These are phyloP conservation scores for Zaprionus lineosus DNA, from an alignment of 2,888 invertebrate genomes.

Conservation along the genomic window DNA sequence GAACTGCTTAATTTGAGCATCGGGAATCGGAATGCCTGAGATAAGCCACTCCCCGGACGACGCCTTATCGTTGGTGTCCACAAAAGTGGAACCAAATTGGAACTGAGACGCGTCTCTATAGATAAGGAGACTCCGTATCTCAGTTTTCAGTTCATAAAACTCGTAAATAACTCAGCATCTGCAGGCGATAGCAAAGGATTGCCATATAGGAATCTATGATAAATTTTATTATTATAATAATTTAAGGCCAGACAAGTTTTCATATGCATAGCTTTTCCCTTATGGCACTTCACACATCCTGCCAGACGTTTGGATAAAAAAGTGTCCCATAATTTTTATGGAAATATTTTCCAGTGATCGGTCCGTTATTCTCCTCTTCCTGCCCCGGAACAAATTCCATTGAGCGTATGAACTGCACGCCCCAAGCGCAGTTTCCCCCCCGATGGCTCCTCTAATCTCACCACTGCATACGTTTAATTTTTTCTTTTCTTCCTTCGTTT, in stretches of 20 bases:
- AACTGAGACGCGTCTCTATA: conserved; percentile 23
- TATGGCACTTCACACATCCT: conserved; percentile 61
- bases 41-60: conserved; percentile 40
- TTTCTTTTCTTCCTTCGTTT: conserved; percentile 31
- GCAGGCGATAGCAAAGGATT: conserved; percentile 29
- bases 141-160: conserved; percentile 48
- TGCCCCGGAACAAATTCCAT: conserved; percentile 65
- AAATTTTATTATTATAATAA: too few species aligned
- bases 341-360: conserved; percentile 35
- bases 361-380: conserved; percentile 14
- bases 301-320: conserved; percentile 13
- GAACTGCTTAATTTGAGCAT: conserved; percentile 35
- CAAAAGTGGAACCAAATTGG: conserved; percentile 26
- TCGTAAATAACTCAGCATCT: conserved; percentile 64
- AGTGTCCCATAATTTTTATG: conserved; percentile 53
- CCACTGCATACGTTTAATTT: conserved; percentile 34
- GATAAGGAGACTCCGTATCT: conserved; percentile 61
- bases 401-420: conserved; percentile 54
- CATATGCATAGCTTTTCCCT: too few species aligned
- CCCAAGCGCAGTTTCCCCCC: conserved; percentile 49
- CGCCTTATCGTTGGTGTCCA: conserved; percentile 27
- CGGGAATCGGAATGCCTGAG: background rate
- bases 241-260: too few species aligned
- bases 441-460: too few species aligned
- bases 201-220: too few species aligned